A percentile compares a stretch with the other conserved stretches of the same genome.
phyloP scores from a whole-genome alignment of 2,113 vertebrate genomes.

The Morone saxatilis region DNA sequence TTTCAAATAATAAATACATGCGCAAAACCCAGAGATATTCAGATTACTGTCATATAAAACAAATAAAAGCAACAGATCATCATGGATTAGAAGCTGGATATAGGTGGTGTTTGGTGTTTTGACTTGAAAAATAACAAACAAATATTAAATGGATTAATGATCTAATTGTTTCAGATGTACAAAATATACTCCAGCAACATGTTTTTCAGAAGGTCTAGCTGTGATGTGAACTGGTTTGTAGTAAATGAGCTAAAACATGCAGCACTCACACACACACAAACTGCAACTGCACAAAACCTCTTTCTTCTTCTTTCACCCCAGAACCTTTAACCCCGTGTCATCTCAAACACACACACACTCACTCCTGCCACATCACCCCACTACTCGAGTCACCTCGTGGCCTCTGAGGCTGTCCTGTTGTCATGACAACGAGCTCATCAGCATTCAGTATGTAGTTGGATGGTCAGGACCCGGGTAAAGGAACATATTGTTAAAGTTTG shows the following conservation, averaged over 20 bases:
- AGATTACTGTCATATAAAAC: not conserved
- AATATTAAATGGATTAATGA: no score
- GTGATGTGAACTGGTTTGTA: not conserved
- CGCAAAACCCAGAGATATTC: not conserved
- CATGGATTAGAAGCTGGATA: not conserved
- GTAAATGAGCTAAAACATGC: not conserved
- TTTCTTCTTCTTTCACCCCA: constrained; percentile 18
- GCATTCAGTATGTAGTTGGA: constrained; percentile 63
- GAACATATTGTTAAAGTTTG: constrained; percentile 69
- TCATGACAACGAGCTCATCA: constrained; percentile 67
- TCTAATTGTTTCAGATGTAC: no score
- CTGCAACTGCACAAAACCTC: not conserved
- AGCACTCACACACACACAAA: constrained; percentile 8
- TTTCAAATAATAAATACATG: no score
- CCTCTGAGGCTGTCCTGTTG: constrained; percentile 63
- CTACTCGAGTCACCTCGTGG: constrained; percentile 46
- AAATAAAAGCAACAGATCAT: not conserved
- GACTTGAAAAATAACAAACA: not conserved
- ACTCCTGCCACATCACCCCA: constrained; percentile 44
- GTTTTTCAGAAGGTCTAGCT: not conserved
- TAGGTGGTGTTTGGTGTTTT: not conserved
- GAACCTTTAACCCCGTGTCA: constrained; percentile 44
- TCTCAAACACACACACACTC: constrained; percentile 33
- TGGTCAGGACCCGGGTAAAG: constrained; percentile 44
- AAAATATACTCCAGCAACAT: not conserved